A percentile compares a stretch with the other conserved stretches of the same genome.
Conservation (phyloP, 2,797 vertebrate species). For the Psittacula derbiana region DNA sequence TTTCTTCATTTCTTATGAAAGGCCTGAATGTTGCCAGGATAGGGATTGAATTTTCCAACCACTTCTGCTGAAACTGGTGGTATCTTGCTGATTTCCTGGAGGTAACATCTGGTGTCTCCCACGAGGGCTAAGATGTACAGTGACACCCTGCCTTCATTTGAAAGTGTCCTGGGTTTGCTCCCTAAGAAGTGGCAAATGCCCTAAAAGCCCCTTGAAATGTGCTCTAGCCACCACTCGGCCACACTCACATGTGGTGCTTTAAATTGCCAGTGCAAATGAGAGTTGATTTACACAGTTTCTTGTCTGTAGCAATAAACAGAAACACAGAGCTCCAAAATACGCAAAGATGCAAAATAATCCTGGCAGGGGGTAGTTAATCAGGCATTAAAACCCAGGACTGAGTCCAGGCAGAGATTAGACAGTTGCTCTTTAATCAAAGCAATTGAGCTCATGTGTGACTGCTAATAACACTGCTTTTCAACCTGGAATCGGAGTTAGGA, state of each 20-base stretch:
- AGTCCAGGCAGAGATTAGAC: conserved; percentile 52
- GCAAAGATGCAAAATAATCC: conserved; percentile 51
- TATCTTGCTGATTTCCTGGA: background rate
- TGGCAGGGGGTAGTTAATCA: conserved; percentile 42
- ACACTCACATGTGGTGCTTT: background rate
- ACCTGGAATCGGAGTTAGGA: conserved; percentile 10
- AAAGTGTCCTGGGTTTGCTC: background rate
- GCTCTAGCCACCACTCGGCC: background rate
- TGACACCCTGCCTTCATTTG: background rate
- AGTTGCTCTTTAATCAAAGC: conserved; percentile 49
- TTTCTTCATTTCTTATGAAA: background rate
- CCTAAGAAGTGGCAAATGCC: background rate
- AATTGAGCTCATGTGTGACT: background rate
- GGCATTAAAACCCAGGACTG: conserved; percentile 40
- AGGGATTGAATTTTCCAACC: background rate
- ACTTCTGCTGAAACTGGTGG: background rate
- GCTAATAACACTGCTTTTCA: conserved; percentile 26
- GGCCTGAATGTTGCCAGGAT: background rate
- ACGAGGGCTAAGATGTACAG: background rate
- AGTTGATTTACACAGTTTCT: background rate
- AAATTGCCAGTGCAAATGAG: background rate
- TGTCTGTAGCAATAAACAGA: background rate
- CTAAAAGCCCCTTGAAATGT: background rate
- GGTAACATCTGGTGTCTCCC: background rate
- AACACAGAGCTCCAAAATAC: conserved; percentile 1